These are phyloP conservation scores for Bombycilla garrulus DNA, from an alignment of 2,113 vertebrate genomes.

Conservation along the genomic window DNA sequence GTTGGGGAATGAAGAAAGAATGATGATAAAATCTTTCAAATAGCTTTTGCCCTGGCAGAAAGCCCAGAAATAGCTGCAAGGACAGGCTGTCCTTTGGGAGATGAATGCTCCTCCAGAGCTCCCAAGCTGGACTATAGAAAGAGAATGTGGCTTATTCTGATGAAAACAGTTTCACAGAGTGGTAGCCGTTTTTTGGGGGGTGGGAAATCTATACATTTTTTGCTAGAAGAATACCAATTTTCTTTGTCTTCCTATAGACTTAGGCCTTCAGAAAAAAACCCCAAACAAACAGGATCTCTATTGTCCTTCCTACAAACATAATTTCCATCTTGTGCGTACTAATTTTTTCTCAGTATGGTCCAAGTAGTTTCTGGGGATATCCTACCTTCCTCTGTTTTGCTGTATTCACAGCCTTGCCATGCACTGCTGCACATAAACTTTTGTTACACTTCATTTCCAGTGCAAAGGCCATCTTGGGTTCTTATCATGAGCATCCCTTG, in stretches of 20 bases:
- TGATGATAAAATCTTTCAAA: neutral
- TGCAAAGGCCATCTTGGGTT: neutral
- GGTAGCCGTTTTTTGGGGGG: neutral
- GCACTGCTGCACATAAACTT: neutral
- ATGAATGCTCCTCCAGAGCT: neutral
- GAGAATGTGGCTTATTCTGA: neutral
- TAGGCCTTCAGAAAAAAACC: neutral
- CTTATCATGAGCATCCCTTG: neutral
- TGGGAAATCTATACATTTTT: neutral
- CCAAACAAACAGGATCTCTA: neutral
- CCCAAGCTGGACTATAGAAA: neutral
- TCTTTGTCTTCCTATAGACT: neutral
- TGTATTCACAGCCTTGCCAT: neutral
- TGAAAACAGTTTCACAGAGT: neutral
- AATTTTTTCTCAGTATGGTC: neutral
- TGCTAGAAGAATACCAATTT: neutral
- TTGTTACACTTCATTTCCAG: neutral
- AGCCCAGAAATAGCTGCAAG: slow-evolving; percentile 44
- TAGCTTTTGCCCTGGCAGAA: slow-evolving; percentile 32
- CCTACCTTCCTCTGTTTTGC: neutral
- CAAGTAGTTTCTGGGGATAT: neutral
- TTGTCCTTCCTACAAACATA: neutral
- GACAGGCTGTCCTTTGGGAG: slow-evolving; percentile 26
- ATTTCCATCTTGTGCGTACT: neutral
- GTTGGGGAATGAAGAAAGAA: neutral